Evolutionary conservation across 1,140 invertebrate species (phyloP).

Genomic region (Meteorus sp.): DNA sequence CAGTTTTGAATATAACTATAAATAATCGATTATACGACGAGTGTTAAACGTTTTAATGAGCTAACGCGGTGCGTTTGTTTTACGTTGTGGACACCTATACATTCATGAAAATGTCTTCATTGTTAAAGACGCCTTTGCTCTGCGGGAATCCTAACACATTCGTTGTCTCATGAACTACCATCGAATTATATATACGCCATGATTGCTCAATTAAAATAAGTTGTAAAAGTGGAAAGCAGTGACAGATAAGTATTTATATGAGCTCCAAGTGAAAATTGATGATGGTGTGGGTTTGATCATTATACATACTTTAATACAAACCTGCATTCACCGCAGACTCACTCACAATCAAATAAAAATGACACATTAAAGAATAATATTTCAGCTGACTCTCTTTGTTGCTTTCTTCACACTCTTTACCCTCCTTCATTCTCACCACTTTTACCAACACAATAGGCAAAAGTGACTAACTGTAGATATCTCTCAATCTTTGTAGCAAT

Average conservation of each 20-base stretch:
- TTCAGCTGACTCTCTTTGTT: no score
- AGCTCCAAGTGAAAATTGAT: constrained; percentile 2
- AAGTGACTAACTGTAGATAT: no score
- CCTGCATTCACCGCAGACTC: no score
- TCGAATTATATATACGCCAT: constrained; percentile 3
- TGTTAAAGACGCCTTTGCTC: neutral
- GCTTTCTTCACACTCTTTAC: no score
- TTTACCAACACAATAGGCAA: no score
- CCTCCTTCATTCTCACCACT: no score
- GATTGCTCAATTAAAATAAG: constrained; percentile 4
- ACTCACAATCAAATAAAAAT: no score
- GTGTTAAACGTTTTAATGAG: constrained; percentile 48
- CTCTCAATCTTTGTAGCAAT: no score
- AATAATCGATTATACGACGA: constrained; percentile 51
- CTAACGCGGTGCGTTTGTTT: constrained; percentile 16
- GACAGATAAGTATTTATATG: neutral
- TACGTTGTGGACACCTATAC: neutral
- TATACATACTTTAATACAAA: no score
- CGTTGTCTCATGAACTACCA: constrained; percentile 5
- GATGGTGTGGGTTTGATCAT: neutral
- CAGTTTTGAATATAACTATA: constrained; percentile 45
- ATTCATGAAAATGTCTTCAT: constrained; percentile 14
- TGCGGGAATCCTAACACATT: constrained; percentile 6
- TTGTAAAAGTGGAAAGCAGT: neutral
- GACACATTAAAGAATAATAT: no score